phyloP scores from a whole-genome alignment of 2,797 vertebrate species.

The Acrocephalus scirpaceus region DNA sequence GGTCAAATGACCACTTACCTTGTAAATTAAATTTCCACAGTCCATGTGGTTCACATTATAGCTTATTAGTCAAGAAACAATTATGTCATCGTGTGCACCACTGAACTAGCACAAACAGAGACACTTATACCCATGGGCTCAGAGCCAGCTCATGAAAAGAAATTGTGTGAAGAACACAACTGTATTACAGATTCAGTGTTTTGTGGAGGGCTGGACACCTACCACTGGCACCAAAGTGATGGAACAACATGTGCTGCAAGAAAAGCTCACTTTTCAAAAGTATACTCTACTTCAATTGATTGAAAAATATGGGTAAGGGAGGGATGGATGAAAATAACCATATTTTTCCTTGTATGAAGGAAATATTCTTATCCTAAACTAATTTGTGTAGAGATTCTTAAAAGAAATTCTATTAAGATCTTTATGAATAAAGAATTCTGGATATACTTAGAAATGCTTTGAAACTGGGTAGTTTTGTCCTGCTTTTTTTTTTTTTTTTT shows the following conservation, averaged over 20 bases:
- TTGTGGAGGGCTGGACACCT: not conserved
- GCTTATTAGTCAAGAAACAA: conserved; percentile 27
- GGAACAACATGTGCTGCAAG: not conserved
- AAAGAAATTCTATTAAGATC: not conserved
- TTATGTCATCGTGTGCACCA: not conserved
- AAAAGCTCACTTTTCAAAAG: not conserved
- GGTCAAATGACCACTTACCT: not conserved
- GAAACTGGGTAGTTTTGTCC: not conserved
- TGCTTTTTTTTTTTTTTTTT: not conserved
- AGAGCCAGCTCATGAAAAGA: not conserved
- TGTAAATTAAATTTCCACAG: conserved; percentile 23
- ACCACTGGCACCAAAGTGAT: not conserved
- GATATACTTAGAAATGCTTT: not conserved
- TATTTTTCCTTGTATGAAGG: not conserved
- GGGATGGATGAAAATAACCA: not conserved
- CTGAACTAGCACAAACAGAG: not conserved
- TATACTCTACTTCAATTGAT: not conserved
- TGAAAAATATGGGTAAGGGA: not conserved
- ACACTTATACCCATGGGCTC: not conserved
- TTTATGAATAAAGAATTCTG: not conserved
- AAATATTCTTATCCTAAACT: not conserved
- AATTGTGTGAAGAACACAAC: not conserved
- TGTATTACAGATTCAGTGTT: not conserved
- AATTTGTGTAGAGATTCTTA: not conserved
- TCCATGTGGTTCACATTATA: not conserved